These are phyloP conservation scores for Entomobrya proxima DNA, from an alignment of 2,888 invertebrate genomes.

Conservation along the genomic window DNA sequence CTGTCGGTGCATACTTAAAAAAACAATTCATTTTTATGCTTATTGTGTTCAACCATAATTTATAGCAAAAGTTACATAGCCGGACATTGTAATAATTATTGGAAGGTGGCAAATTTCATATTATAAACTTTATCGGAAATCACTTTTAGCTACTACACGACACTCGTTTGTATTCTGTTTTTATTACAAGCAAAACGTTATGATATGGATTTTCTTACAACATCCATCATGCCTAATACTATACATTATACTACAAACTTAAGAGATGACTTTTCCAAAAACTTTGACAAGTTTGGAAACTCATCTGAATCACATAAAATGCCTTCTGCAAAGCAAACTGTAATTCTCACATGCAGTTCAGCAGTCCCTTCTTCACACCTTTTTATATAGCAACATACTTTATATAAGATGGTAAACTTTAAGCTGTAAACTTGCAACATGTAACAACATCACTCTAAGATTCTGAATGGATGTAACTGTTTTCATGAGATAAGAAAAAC, in stretches of 20 bases:
- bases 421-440: neutral
- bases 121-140: no score
- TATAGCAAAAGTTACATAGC: no score
- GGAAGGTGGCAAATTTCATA: no score
- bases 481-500: neutral
- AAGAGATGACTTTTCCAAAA: neutral
- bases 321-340: neutral
- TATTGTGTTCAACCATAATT: slow-evolving; percentile 3
- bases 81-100: no score
- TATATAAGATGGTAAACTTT: neutral
- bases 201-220: no score
- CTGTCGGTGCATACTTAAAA: neutral
- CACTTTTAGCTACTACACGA: no score
- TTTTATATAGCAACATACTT: neutral
- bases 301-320: neutral
- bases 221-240: no score
- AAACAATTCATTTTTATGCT: neutral
- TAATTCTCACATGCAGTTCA: neutral
- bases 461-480: neutral
- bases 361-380: neutral
- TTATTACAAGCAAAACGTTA: no score
- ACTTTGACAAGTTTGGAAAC: neutral
- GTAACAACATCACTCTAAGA: neutral
- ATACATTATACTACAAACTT: neutral
- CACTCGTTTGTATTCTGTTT: no score